Evolutionary conservation across 2,797 vertebrate genomes (phyloP), one percentile per base, ranked within the genome.

Genomic region (Microcaecilia unicolor): DNA sequence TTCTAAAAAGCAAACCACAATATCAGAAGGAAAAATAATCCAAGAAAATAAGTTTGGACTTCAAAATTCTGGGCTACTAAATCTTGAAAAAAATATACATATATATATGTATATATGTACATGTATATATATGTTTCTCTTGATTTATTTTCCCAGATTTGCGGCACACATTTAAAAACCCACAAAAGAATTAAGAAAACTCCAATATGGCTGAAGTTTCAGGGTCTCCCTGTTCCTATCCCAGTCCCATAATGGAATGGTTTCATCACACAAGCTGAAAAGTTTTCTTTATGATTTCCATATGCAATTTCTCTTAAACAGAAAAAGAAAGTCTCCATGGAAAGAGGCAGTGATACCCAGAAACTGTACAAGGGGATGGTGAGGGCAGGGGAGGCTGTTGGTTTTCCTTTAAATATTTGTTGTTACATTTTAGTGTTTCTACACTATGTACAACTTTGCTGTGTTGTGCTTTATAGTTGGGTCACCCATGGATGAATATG

Each of bases 371-470:
- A 58, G 28, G 44, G 31, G 17, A 53, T 7, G 9, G 29, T 17
- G 17, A 59, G 56, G 45, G n/a, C n/a, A n/a, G n/a, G n/a, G n/a
- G n/a, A n/a, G n/a, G n/a, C n/a, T n/a, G n/a, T n/a, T n/a, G n/a
- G n/a, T n/a, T n/a, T n/a, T 16, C 18, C 29, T 22, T 30, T 26
- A n/a, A n/a, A n/a, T 17, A 2, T 22, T 37, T 40, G n/a, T 5
- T n/a, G 16, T 24, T 28, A 26, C 27, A 35, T 35, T 46, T 41
- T 57, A 49, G 55, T 63, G 46, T 70, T 48, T 57, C 61, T 64
- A 61, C 41, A 55, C 53, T 67, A 64, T 60, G 50, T 70, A 70
- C 72, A 70, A 36, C n/a, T n/a, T n/a, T n/a, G n/a, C n/a, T n/a
- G n/a, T 26, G 15, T 67, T 76, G 74, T 76, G 64, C 67, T 71